A percentile compares a stretch with the other conserved stretches of the same genome.
phyloP scores from a whole-genome alignment of 2,888 invertebrate genomes.

The Synanthedon myopaeformis region DNA sequence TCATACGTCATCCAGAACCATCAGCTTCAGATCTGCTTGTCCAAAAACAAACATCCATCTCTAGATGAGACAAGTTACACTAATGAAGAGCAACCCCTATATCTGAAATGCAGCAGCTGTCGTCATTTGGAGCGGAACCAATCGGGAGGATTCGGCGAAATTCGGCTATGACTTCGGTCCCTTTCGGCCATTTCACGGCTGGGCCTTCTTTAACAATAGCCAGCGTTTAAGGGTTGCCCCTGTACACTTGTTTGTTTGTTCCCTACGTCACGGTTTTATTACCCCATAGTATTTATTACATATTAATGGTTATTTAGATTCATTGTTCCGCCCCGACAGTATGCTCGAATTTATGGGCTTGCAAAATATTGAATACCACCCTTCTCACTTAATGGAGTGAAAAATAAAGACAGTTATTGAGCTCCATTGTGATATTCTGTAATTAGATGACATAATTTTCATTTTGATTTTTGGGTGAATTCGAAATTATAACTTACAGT shows the following conservation, averaged over 20 bases:
- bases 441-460: constrained; percentile 31
- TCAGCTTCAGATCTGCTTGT: constrained; percentile 46
- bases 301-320: constrained; percentile 71
- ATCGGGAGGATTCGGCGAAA: constrained; percentile 41
- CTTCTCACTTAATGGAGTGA: constrained; percentile 33
- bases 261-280: constrained; percentile 58
- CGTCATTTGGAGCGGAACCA: constrained; percentile 63
- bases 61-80: constrained; percentile 60
- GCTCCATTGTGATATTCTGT: constrained; percentile 32
- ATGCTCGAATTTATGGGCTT: constrained; percentile 65
- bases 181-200: constrained; percentile 14
- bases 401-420: constrained; percentile 38
- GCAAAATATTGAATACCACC: constrained; percentile 54
- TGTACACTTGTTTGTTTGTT: constrained; percentile 66
- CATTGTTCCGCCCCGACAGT: constrained; percentile 65
- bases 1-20: constrained; percentile 61
- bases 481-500: no score
- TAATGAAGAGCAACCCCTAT: constrained; percentile 66
- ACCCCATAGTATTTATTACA: constrained; percentile 69
- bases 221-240: constrained; percentile 52
- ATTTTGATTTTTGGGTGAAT: constrained; percentile 4
- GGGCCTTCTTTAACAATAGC: constrained; percentile 36
- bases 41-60: constrained; percentile 70
- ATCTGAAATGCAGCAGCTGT: constrained; percentile 67
- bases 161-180: constrained; percentile 39